These are phyloP conservation scores for Huso huso DNA, from an alignment of 2,797 vertebrate genomes.

Conservation along the genomic window DNA sequence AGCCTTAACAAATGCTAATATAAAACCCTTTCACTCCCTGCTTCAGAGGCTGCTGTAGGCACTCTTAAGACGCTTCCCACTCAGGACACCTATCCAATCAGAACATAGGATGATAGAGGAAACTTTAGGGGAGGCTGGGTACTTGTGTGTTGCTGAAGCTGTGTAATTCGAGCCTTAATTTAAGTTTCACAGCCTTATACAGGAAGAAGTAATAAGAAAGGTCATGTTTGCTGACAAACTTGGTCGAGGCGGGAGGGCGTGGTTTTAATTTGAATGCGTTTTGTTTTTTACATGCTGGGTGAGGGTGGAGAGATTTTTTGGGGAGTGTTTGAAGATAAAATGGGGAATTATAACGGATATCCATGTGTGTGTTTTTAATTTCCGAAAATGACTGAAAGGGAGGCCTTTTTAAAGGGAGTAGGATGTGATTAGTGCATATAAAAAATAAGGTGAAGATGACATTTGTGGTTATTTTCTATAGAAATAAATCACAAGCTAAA, in stretches of 20 bases:
- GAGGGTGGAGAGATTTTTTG: conserved; percentile 10
- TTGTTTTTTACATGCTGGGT: neutral
- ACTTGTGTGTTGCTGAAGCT: conserved; percentile 16
- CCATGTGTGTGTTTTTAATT: conserved; percentile 11
- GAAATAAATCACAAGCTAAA: too few relatives aligned
- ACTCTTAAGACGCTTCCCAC: conserved; percentile 13
- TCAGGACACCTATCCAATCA: conserved; percentile 24
- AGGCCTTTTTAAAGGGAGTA: conserved; percentile 7
- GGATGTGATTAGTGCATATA: conserved; percentile 1
- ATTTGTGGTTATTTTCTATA: too few relatives aligned
- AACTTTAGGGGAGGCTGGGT: conserved; percentile 16
- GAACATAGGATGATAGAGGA: neutral
- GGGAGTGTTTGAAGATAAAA: neutral
- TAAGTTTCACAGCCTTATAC: conserved; percentile 19
- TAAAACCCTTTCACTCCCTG: conserved; percentile 9
- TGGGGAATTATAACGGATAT: conserved; percentile 35
- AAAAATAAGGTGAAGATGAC: neutral
- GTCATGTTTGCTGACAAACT: neutral
- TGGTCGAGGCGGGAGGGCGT: neutral
- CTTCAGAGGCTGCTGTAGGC: conserved; percentile 5
- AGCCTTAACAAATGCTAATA: conserved; percentile 7
- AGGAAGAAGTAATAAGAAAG: conserved; percentile 14
- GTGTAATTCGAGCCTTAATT: conserved; percentile 25
- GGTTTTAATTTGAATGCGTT: neutral
- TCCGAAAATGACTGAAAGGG: conserved; percentile 9